Evolutionary conservation across 1,140 invertebrate genomes (phyloP).

Genomic region (Drosophila guanche): DNA sequence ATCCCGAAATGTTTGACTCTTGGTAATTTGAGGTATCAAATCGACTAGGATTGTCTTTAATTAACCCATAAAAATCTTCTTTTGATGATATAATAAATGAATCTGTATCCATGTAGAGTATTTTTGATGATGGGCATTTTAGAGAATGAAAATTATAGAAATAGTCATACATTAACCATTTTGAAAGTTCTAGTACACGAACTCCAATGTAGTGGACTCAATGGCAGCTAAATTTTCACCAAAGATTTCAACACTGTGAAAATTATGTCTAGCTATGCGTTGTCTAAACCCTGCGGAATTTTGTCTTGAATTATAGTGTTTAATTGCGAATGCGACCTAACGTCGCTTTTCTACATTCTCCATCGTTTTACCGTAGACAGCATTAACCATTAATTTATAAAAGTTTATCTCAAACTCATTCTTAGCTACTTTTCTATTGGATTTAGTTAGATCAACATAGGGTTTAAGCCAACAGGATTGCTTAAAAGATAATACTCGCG

Average conservation of each 20-base stretch:
- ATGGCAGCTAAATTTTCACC: constrained; percentile 7
- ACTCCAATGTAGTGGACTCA: neutral
- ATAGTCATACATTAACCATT: constrained; percentile 2
- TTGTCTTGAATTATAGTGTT: neutral
- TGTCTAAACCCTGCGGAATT: constrained; percentile 6
- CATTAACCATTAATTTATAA: constrained; percentile 1
- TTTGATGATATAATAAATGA: constrained; percentile 4
- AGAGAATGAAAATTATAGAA: neutral
- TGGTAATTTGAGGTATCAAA: neutral
- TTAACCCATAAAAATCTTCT: neutral
- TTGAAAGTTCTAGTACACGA: neutral
- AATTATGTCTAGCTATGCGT: too few relatives aligned
- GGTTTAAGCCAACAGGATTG: constrained; percentile 6
- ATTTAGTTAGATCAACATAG: constrained; percentile 1
- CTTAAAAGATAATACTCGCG: constrained; percentile 5
- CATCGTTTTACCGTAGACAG: neutral
- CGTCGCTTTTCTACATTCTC: neutral
- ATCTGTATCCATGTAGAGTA: constrained; percentile 1
- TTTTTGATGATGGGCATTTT: constrained; percentile 1
- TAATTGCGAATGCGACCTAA: neutral
- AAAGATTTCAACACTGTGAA: constrained; percentile 7
- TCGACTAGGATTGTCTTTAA: neutral
- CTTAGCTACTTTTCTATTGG: neutral
- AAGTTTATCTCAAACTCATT: constrained; percentile 8
- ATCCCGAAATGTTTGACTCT: too few relatives aligned